phyloP scores from a whole-genome alignment of 2,113 vertebrate genomes.

The Dicerorhinus sumatrensis region DNA sequence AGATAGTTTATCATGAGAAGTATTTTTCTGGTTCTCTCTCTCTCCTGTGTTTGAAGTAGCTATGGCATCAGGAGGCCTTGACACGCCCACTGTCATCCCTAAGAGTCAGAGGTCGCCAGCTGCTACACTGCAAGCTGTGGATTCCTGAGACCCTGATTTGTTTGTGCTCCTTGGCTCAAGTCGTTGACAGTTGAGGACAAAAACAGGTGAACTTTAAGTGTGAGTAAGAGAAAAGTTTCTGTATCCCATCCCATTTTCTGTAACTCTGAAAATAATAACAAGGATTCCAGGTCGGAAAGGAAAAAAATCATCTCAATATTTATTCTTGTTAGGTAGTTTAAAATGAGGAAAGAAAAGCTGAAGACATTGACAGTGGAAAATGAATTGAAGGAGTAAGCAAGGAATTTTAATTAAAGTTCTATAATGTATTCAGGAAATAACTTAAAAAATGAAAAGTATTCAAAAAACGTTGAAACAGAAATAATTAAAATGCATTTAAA shows the following conservation, averaged over 20 bases:
- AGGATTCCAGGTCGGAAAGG: background rate
- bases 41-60: background rate
- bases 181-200: background rate
- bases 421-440: background rate
- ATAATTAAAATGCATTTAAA: conserved; percentile 67
- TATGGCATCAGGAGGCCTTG: background rate
- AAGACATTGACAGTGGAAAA: conserved; percentile 62
- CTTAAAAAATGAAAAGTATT: conserved; percentile 50
- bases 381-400: conserved; percentile 24
- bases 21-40: background rate
- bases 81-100: background rate
- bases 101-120: background rate
- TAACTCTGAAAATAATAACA: conserved; percentile 31
- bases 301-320: conserved; percentile 39
- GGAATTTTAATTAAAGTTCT: conserved; percentile 56
- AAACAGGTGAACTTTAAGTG: background rate
- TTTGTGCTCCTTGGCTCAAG: background rate
- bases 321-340: conserved; percentile 23
- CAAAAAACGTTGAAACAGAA: background rate
- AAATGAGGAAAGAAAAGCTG: conserved; percentile 60
- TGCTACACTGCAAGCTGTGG: background rate
- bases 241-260: background rate
- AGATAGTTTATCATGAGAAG: background rate
- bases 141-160: background rate
- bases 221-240: background rate